Evolutionary conservation across 2,797 vertebrate species (phyloP), one percentile per base, ranked within the genome.

Genomic region (Notolabrus celidotus): DNA sequence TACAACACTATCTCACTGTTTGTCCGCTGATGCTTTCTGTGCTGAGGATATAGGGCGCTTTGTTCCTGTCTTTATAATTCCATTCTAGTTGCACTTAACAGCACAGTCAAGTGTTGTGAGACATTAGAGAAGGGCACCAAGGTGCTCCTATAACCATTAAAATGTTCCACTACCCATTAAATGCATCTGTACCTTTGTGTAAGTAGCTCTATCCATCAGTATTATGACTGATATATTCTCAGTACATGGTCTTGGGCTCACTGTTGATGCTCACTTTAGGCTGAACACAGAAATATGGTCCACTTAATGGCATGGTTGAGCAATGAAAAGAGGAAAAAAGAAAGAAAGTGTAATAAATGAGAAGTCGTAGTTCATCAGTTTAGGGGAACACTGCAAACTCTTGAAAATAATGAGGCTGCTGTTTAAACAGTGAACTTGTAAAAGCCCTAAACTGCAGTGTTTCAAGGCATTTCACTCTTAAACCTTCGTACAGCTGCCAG

Each of bases 131-230:
- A 71, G 57, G 65, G 62, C 75, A 86, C 68, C 55, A 72, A 81
- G 83, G 82, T 86, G 75, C 74, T 72, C 72, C 61, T 75, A 79
- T 83, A 86, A 80, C 85, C 88, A 90, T 90, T 90, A 90, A 89
- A 85, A 88, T 79, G 78, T 88, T 89, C 36, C 23, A 82, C 78
- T 80, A 54, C 72, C 82, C 73, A 82, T 88, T 90, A 90, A 90
- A 88, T 86, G 75, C 84, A 85, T 80, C 83, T 84, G 79, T 88
- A 83, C 78, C 84, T 84, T 85, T 85, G 77, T 67, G 74, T 82
- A 89, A 89, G 83, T 88, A 85, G 74, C 65, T 72, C 79, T 17
- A 85, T 91, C 82, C 73, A 87, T 92, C 89, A 89, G 68, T 74
- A 55, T 90, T 84, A 90, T 84, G 79, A 85, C 65, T 71, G 68